Conservation (phyloP, 2,113 vertebrate species). For the Grantiella picta region DNA sequence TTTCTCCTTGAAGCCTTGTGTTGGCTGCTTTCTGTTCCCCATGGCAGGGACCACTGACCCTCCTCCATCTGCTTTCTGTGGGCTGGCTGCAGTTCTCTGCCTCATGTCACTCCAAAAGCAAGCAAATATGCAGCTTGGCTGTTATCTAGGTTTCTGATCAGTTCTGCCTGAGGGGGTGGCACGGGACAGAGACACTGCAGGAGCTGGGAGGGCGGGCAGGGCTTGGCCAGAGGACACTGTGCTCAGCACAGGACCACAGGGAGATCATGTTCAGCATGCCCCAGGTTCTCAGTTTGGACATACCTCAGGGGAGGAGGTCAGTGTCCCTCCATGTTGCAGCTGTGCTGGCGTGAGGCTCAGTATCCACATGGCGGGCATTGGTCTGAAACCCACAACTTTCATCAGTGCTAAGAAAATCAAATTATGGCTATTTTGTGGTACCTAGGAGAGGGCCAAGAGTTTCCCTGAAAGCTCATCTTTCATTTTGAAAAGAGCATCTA, state of each 20-base stretch:
- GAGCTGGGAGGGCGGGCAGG: neutral
- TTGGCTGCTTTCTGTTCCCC: neutral
- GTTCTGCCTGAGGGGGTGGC: neutral
- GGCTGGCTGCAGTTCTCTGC: neutral
- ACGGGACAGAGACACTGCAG: fast-evolving
- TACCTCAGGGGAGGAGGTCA: neutral
- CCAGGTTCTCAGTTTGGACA: fast-evolving
- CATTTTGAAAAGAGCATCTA: constrained; percentile 60
- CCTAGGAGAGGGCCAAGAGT: constrained; percentile 45
- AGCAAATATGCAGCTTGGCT: fast-evolving
- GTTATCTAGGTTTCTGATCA: neutral
- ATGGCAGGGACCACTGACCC: neutral
- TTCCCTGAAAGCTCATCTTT: constrained; percentile 56
- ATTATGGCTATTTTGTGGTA: constrained; percentile 41
- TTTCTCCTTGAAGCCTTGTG: neutral
- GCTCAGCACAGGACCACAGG: neutral
- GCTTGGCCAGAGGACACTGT: neutral
- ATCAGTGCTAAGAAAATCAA: neutral
- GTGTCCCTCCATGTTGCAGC: neutral
- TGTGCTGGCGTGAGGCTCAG: neutral
- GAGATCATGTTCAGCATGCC: fast-evolving
- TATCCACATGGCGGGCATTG: neutral
- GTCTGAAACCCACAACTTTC: neutral
- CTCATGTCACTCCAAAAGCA: neutral
- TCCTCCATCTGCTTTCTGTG: neutral